Base-by-base conservation (phyloP, 2,113 vertebrate species). In the Gila orcuttii region DNA sequence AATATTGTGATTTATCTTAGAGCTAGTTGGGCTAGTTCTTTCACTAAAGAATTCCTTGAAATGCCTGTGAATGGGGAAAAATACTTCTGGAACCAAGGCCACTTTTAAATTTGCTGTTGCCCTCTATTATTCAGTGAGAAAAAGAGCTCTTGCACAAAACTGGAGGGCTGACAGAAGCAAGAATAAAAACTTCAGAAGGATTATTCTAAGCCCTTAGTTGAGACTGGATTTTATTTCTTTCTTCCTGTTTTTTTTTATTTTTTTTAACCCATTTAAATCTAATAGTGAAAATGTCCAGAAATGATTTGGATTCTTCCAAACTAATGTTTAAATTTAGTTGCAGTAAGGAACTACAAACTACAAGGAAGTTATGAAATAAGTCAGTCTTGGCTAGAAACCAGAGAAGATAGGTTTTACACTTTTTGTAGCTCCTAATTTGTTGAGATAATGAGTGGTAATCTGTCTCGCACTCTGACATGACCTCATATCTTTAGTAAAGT, bases 161-260 rank as follows among this genome's bases (percentile, higher is more conserved):
- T 80, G 33, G 21, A 86, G 69, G 78, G 50, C 83, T 57, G 31
- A 68, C 55, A 79, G 75, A 84, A 84, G 84, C 73, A 33, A 69
- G 75, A 57, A 83, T 52, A 84, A 78, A 82, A 88, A 88, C 76
- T 81, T 73, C 78, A 79, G 71, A 84, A 74, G 85, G 88, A 85
- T 89, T 89, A 89, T 25, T 8, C 52, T 88, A 88, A 88, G 76
- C 89, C 62, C 66, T 86, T 52, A 52, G 62, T 85, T 87, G 76
- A 79, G 73, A 89, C 79, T 69, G 88, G 47, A 84, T 79, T 82
- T 88, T 85, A 89, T 86, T 84, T 83, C 33, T 86, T 84, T 73
- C 55, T 84, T 88, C 62, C 86, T 73, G 13, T 39, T 17, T 28
- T 17, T 47, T 25, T 39, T 17, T 28, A 8, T 47, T 25, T 33